Percentiles rank a stretch among this genome's conserved stretches.
Evolutionary conservation across 1,140 invertebrate species (phyloP).

Genomic region (Spodoptera litura): DNA sequence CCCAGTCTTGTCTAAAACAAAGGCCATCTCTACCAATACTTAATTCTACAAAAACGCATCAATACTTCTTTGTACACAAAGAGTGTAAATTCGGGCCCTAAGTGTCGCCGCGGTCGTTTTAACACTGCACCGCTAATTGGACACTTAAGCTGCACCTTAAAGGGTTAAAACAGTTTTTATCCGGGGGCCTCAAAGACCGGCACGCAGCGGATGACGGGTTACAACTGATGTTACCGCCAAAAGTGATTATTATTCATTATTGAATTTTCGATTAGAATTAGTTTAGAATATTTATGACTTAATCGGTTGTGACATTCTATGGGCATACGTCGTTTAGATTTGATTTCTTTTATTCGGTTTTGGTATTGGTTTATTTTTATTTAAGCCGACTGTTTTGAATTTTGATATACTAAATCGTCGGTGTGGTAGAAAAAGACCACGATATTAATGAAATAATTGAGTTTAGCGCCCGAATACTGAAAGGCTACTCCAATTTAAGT

Average conservation of each 20-base stretch:
- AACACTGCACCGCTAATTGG: slow-evolving; percentile 82
- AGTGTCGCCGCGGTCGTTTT: slow-evolving; percentile 82
- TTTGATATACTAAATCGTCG: too few species aligned
- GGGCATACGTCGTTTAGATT: background rate
- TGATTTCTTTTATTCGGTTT: background rate
- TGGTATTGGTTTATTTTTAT: background rate
- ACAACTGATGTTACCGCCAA: slow-evolving; percentile 56
- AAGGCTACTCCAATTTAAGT: too few species aligned
- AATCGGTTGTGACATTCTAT: slow-evolving; percentile 3
- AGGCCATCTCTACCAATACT: slow-evolving; percentile 19
- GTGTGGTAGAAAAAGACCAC: too few species aligned
- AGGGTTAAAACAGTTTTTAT: slow-evolving; percentile 80
- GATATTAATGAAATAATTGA: too few species aligned
- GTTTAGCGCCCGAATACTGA: too few species aligned
- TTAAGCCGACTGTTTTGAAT: too few species aligned
- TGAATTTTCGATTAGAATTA: slow-evolving; percentile 22
- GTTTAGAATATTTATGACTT: slow-evolving; percentile 28
- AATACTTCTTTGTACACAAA: slow-evolving; percentile 73
- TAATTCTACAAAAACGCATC: slow-evolving; percentile 65
- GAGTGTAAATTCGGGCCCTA: slow-evolving; percentile 78
- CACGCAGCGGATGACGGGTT: slow-evolving; percentile 60
- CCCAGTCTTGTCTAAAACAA: background rate
- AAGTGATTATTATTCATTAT: slow-evolving; percentile 34
- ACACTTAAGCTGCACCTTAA: slow-evolving; percentile 75
- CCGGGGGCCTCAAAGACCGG: slow-evolving; percentile 64